Conservation (phyloP, 2,113 vertebrate species). For the Rhombomys opimus region DNA sequence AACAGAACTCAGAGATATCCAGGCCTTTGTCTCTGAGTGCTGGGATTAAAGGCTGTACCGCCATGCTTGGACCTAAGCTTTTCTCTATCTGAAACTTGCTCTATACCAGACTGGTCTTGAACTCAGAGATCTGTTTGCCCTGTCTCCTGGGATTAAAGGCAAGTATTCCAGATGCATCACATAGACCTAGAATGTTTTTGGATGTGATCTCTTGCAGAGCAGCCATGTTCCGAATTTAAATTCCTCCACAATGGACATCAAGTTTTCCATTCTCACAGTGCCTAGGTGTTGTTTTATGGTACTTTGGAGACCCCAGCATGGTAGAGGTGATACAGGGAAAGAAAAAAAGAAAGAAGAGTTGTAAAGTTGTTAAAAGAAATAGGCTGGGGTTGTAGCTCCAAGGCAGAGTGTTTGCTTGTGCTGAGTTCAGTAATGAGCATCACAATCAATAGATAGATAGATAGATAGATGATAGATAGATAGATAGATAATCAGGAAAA, state of each 20-base stretch:
- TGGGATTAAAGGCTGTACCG: too few species aligned
- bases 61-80: too few species aligned
- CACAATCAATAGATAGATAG: background rate
- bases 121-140: too few species aligned
- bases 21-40: too few species aligned
- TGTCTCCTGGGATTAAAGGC: too few species aligned
- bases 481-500: background rate
- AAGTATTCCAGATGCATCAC: too few species aligned
- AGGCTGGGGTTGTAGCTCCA: background rate
- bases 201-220: too few species aligned
- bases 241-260: background rate
- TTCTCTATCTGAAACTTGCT: too few species aligned
- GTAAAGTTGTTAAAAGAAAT: background rate
- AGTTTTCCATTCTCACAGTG: background rate
- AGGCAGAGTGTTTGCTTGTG: background rate
- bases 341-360: background rate
- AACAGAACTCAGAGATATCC: too few species aligned
- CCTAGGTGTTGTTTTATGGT: background rate
- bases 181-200: too few species aligned
- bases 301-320: background rate
- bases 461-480: background rate
- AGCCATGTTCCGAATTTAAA: too few species aligned
- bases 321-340: background rate
- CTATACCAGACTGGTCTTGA: too few species aligned
- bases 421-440: background rate